Base-by-base conservation (phyloP, 1,140 invertebrate genomes). In the Rhopalosiphum maidis region DNA sequence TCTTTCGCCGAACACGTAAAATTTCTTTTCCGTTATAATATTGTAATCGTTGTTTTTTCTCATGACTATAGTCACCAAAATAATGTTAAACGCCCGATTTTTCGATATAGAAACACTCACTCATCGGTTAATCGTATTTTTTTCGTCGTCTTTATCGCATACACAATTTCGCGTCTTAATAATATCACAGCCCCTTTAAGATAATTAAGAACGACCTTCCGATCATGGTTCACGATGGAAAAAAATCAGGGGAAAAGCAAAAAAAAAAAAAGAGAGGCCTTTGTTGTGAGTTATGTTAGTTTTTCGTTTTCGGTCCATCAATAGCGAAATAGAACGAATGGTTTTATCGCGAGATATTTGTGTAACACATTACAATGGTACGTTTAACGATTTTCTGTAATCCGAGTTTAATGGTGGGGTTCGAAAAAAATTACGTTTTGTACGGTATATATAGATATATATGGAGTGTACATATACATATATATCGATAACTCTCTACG, bases 311-410 rank as follows among this genome's bases (percentile, higher is more conserved):
- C n/a, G 30, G 86, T 87, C 18, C 86, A 87, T 48, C 46, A 87
- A 87, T 87, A 48, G 86, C 86, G 18, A 48, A 87, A 48, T 87
- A 87, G 43, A 87, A 48, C 43, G 88, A 37, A 55, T 35, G 21
- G 23, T 55, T 89, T 89, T 55, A 89, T 55, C 48, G 88, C 43
- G 21, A 54, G n/a, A 89, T 55, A 89, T 89, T 89, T 54, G 87
- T 54, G 87, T 54, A 89, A 89, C 87, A 89, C 46, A 89, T 89
- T 89, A 89, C 88, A 55, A 89, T 55, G 48, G 51, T 89, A 89
- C 48, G 23, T 89, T 89, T 89, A 89, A 89, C 48, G 88, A 89
- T 89, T 89, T 89, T 89, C 88, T 41, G 88, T 89, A 89, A 89
- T 89, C 88, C 88, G 51, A 89, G 88, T 89, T 89, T 89, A 89